Evolutionary conservation across 2,113 vertebrate species (phyloP).

Genomic region (Pristiophorus japonicus): DNA sequence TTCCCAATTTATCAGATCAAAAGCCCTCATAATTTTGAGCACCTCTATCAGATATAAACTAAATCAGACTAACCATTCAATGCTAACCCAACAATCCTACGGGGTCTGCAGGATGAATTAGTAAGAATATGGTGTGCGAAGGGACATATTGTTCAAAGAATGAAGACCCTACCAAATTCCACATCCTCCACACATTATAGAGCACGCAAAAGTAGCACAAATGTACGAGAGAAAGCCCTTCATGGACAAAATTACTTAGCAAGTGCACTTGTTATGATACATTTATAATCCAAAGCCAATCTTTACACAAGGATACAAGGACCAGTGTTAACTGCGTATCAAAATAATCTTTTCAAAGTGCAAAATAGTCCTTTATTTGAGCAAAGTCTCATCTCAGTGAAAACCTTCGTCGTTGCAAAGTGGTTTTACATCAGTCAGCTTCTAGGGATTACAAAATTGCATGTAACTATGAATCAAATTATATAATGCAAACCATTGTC

Average conservation of each 20-base stretch:
- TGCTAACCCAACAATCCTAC: background rate
- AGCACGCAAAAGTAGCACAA: background rate
- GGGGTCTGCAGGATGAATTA: background rate
- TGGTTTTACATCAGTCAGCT: background rate
- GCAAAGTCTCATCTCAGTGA: background rate
- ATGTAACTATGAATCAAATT: background rate
- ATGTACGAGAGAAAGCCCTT: background rate
- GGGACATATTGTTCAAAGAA: background rate
- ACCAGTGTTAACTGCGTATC: background rate
- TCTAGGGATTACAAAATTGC: background rate
- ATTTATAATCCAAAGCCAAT: slow-evolving; percentile 17
- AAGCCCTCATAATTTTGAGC: background rate
- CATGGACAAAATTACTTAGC: background rate
- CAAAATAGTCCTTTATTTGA: background rate
- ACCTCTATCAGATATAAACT: background rate
- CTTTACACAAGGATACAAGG: background rate
- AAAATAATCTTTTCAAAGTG: background rate
- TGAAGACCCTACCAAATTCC: background rate
- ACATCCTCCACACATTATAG: background rate
- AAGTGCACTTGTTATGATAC: background rate
- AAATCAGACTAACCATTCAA: background rate
- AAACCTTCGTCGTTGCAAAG: background rate
- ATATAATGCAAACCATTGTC: background rate
- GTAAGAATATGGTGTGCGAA: background rate
- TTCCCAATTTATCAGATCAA: background rate